Conservation (phyloP, 2,797 vertebrate genomes). For the Falco novaeseelandiae region DNA sequence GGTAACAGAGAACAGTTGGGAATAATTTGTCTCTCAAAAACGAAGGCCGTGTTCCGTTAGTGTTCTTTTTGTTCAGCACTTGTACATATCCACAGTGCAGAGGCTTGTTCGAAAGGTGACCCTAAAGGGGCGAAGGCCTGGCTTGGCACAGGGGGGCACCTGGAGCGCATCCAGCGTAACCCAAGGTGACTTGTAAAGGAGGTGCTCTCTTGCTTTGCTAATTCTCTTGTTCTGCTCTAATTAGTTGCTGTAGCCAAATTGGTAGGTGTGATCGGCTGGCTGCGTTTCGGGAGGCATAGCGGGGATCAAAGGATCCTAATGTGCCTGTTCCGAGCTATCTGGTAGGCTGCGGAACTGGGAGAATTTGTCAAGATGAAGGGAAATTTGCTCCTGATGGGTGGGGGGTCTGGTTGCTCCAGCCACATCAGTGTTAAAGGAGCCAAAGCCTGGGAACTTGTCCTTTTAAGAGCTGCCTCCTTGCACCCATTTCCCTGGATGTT, state of each 20-base stretch:
- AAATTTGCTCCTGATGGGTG: neutral
- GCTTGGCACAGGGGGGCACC: neutral
- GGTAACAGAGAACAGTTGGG: neutral
- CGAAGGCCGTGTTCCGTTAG: neutral
- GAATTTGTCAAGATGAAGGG: slow-evolving; percentile 15
- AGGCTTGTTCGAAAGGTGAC: neutral
- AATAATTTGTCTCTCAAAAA: slow-evolving; percentile 32
- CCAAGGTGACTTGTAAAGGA: slow-evolving; percentile 21
- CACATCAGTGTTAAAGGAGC: neutral
- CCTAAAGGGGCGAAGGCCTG: neutral
- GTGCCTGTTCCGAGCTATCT: neutral
- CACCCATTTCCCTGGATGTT: rapidly evolving
- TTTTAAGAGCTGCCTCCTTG: neutral
- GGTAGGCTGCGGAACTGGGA: neutral
- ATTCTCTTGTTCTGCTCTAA: slow-evolving; percentile 13
- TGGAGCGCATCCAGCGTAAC: neutral
- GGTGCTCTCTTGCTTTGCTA: neutral
- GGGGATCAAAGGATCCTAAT: neutral
- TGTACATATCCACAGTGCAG: neutral
- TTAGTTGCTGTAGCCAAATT: neutral
- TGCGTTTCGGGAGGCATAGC: neutral
- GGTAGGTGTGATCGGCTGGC: neutral
- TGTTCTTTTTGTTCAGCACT: neutral
- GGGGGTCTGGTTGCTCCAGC: neutral
- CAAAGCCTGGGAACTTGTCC: neutral